Conservation (phyloP, 2,113 vertebrate genomes). For the Corythornis cristatus region DNA sequence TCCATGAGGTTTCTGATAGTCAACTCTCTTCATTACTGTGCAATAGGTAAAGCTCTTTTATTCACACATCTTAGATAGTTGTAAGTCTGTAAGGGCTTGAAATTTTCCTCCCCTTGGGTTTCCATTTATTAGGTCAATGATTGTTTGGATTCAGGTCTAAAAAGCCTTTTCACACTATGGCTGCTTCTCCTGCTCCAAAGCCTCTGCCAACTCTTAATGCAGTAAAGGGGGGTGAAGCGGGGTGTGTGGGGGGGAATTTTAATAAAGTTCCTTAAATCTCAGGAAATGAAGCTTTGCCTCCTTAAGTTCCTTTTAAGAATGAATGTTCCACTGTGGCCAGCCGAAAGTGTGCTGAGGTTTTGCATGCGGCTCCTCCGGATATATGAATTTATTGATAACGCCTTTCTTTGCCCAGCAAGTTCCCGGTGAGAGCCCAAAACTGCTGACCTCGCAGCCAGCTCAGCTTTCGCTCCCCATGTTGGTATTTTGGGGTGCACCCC, state of each 20-base stretch:
- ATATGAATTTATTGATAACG: rapidly evolving
- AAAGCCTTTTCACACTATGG: background rate
- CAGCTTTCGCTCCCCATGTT: background rate
- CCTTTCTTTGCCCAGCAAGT: background rate
- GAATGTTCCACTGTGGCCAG: conserved; percentile 11
- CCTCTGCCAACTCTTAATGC: background rate
- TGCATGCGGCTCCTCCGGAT: background rate
- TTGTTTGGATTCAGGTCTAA: background rate
- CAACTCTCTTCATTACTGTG: background rate
- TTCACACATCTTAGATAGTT: background rate
- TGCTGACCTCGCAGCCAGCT: background rate
- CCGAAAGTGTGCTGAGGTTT: background rate
- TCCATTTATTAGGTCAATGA: background rate
- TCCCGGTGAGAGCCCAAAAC: background rate
- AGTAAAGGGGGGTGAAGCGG: background rate
- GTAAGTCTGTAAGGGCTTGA: background rate
- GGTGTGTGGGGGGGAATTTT: background rate
- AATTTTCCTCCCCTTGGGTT: background rate
- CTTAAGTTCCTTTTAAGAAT: conserved; percentile 7
- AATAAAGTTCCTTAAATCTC: conserved; percentile 29
- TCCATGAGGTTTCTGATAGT: background rate
- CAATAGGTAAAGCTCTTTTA: background rate
- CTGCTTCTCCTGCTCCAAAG: background rate
- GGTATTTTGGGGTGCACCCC: background rate
- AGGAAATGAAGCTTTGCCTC: conserved; percentile 66